These are phyloP conservation scores for Tridacna gigas DNA, from an alignment of 2,888 invertebrate species.

Conservation along the genomic window DNA sequence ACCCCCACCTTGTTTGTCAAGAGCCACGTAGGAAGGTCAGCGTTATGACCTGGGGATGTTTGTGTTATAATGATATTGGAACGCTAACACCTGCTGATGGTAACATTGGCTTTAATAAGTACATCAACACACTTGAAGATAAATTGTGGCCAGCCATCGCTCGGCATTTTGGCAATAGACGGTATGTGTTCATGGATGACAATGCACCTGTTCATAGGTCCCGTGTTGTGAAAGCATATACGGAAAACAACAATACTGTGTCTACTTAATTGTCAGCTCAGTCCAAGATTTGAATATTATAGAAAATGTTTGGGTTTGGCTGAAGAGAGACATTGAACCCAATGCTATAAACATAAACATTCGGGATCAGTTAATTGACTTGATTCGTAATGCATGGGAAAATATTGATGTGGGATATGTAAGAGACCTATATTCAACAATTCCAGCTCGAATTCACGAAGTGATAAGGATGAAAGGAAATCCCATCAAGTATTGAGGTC, in stretches of 20 bases:
- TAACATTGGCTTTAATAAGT: conserved; percentile 18
- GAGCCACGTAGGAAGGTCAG: background rate
- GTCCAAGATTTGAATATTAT: too few relatives aligned
- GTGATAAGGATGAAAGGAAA: conserved; percentile 7
- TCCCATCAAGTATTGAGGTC: background rate
- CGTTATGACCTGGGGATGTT: conserved; percentile 19
- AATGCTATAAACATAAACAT: conserved; percentile 4
- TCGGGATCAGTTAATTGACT: background rate
- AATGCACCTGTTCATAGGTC: too few relatives aligned
- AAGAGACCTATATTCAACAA: background rate
- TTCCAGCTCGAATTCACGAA: background rate
- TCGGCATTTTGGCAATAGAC: conserved; percentile 9
- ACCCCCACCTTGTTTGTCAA: conserved; percentile 14
- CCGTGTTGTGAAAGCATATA: too few relatives aligned
- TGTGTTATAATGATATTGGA: conserved; percentile 31
- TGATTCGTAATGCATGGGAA: background rate
- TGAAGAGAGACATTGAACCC: conserved; percentile 8
- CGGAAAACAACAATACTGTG: too few relatives aligned
- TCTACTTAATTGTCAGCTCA: too few relatives aligned
- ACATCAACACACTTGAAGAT: conserved; percentile 19
- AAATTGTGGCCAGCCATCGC: conserved; percentile 32
- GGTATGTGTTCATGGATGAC: conserved; percentile 16
- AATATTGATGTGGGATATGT: background rate
- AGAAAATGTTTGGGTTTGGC: background rate
- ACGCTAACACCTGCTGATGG: conserved; percentile 34